Evolutionary conservation across 2,888 invertebrate species (phyloP).

Genomic region (Allacma fusca): DNA sequence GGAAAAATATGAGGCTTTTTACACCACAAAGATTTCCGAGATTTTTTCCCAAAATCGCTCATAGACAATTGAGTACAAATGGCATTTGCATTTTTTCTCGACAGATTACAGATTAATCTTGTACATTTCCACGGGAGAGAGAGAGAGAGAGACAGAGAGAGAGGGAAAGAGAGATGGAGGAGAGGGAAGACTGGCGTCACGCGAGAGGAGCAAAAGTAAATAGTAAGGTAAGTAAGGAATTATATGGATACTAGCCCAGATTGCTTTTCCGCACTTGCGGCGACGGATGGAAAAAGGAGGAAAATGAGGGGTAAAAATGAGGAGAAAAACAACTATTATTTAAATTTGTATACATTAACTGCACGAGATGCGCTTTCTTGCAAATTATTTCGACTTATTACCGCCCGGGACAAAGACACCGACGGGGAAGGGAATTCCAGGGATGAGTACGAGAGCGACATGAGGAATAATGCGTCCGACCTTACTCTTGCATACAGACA

Average conservation of each 20-base stretch:
- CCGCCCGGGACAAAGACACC: no score
- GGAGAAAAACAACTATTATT: background rate
- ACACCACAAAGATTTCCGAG: no score
- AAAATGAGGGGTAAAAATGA: background rate
- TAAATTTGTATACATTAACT: slow-evolving; percentile 1
- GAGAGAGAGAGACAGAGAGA: no score
- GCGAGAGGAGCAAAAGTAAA: background rate
- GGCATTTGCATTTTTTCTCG: no score
- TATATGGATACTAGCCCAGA: background rate
- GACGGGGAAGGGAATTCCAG: background rate
- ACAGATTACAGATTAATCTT: no score
- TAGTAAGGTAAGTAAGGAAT: background rate
- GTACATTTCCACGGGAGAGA: no score
- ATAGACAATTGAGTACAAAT: no score
- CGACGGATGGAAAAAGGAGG: background rate
- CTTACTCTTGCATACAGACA: background rate
- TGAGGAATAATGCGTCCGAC: background rate
- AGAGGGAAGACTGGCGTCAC: background rate
- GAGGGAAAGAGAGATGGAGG: no score
- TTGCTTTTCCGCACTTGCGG: background rate
- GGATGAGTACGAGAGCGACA: background rate
- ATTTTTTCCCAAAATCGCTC: no score
- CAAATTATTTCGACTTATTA: background rate
- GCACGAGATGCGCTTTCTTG: background rate
- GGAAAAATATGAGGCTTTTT: no score